These are phyloP conservation scores for Coleophora deauratella DNA, from an alignment of 2,888 invertebrate species.

Conservation along the genomic window DNA sequence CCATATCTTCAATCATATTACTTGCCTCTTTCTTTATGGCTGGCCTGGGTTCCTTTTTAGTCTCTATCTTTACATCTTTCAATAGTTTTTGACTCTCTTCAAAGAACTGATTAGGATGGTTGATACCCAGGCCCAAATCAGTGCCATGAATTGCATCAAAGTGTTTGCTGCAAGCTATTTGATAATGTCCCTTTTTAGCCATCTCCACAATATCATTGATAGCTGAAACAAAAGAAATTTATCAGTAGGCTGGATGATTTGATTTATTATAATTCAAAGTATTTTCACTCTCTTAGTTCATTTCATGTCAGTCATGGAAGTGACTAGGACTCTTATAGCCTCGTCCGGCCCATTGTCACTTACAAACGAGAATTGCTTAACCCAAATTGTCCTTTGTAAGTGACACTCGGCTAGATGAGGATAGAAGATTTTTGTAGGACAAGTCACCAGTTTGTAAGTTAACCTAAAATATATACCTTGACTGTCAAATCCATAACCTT, in stretches of 20 bases:
- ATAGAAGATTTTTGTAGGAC: no score
- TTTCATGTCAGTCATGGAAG: no score
- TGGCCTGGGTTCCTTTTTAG: slow-evolving; percentile 16
- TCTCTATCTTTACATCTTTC: slow-evolving; percentile 42
- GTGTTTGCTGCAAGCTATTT: slow-evolving; percentile 91
- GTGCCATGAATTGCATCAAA: slow-evolving; percentile 83
- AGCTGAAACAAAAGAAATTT: slow-evolving; percentile 49
- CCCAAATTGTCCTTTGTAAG: no score
- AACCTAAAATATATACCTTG: slow-evolving; percentile 64
- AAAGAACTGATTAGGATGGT: slow-evolving; percentile 95
- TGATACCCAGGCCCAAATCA: slow-evolving; percentile 78
- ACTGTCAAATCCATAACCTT: slow-evolving; percentile 76
- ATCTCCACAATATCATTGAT: slow-evolving; percentile 81
- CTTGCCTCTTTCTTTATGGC: slow-evolving; percentile 37
- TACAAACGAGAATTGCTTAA: no score
- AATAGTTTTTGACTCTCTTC: slow-evolving; percentile 81
- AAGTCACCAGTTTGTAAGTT: not conserved
- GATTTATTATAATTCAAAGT: no score
- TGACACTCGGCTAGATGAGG: no score
- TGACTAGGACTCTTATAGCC: no score
- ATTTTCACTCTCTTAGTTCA: no score
- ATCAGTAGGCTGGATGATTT: no score
- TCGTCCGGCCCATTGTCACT: no score
- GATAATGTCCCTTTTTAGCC: slow-evolving; percentile 85
- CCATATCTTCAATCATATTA: slow-evolving; percentile 44